phyloP scores from a whole-genome alignment of 1,140 invertebrate genomes.

The Drosophila lacertosa region DNA sequence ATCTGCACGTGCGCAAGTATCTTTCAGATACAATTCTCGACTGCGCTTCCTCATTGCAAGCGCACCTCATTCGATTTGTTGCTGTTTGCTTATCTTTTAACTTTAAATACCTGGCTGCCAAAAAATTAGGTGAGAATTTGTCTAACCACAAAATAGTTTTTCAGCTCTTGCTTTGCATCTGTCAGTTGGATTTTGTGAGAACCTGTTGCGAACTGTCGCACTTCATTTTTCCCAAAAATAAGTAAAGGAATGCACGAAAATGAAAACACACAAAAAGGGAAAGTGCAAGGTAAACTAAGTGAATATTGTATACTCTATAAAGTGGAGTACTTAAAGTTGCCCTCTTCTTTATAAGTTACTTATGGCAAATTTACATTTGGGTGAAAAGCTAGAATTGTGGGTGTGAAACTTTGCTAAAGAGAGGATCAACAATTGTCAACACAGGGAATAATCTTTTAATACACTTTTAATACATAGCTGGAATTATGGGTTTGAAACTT shows the following conservation, averaged over 20 bases:
- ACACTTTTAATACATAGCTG: too few relatives aligned
- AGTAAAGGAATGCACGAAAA: slow-evolving; percentile 10
- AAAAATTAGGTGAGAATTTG: slow-evolving; percentile 76
- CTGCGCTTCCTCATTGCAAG: slow-evolving; percentile 58
- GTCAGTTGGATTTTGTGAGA: slow-evolving; percentile 56
- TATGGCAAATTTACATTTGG: too few relatives aligned
- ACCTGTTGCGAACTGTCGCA: slow-evolving; percentile 74
- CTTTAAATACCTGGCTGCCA: slow-evolving; percentile 64
- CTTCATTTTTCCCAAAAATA: too few relatives aligned
- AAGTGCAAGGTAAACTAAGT: background rate
- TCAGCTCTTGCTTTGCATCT: slow-evolving; percentile 58
- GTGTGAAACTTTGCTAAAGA: too few relatives aligned
- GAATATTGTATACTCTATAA: background rate
- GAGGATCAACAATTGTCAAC: too few relatives aligned
- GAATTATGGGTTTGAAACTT: too few relatives aligned
- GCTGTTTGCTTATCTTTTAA: slow-evolving; percentile 54
- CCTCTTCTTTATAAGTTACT: too few relatives aligned
- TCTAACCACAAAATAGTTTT: slow-evolving; percentile 30
- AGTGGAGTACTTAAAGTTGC: too few relatives aligned
- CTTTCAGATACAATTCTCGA: slow-evolving; percentile 55
- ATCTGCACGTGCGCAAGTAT: slow-evolving; percentile 55
- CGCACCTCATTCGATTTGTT: slow-evolving; percentile 52
- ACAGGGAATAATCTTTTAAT: too few relatives aligned
- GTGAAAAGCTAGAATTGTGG: too few relatives aligned
- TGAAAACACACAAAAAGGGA: slow-evolving; percentile 5